Conservation (phyloP, 53 echinoderm and acorn worm genomes). For the Holothuria leucospilota region DNA sequence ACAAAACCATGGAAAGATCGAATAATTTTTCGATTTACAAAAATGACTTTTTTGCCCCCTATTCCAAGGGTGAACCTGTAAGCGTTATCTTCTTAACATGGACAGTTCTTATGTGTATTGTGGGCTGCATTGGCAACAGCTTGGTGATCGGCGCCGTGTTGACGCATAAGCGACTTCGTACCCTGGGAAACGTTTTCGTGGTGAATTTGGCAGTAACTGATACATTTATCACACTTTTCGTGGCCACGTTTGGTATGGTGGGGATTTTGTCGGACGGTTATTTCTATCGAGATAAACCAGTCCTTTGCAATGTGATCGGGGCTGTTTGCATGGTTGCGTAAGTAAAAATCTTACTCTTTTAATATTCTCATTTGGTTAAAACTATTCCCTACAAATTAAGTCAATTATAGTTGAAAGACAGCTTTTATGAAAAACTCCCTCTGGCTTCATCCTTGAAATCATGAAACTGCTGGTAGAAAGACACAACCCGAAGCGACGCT, state of each 20-base stretch:
- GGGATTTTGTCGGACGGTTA: slow-evolving; percentile 64
- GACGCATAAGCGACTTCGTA: slow-evolving; percentile 65
- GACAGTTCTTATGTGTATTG: slow-evolving; percentile 53
- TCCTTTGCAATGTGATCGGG: slow-evolving; percentile 73
- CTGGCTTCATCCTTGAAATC: no score
- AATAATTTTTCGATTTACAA: not conserved
- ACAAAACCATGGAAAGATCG: no score
- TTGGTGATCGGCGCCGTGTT: slow-evolving; percentile 79
- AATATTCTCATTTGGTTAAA: no score
- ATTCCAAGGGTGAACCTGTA: slow-evolving; percentile 43
- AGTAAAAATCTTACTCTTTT: not conserved
- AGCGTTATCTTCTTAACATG: slow-evolving; percentile 61
- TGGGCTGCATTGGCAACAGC: slow-evolving; percentile 74
- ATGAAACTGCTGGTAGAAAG: no score
- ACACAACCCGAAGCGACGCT: no score
- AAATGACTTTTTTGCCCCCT: not conserved
- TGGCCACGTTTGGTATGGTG: slow-evolving; percentile 69
- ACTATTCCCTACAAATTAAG: no score
- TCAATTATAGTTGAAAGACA: no score
- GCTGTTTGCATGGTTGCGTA: slow-evolving; percentile 72
- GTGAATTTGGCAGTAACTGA: slow-evolving; percentile 86
- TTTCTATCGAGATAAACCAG: slow-evolving; percentile 63
- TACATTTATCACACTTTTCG: slow-evolving; percentile 64
- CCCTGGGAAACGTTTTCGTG: slow-evolving; percentile 78
- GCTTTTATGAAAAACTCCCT: no score